phyloP scores from a whole-genome alignment of 2,113 vertebrate genomes.

The Alces alces region DNA sequence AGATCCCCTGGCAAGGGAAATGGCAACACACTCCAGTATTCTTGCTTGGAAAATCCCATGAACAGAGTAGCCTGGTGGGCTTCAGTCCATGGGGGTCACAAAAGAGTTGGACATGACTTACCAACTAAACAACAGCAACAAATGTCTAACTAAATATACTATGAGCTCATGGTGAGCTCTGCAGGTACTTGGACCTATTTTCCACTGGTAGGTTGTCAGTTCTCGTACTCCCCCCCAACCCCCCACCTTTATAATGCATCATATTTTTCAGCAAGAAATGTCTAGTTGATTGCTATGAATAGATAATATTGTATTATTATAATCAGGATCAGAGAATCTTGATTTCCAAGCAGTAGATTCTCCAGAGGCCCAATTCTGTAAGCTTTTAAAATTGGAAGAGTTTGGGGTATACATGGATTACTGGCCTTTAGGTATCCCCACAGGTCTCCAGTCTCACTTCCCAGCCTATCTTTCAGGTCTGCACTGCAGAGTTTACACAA shows the following conservation, averaged over 20 bases:
- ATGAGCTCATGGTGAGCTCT: neutral
- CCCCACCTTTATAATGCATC: neutral
- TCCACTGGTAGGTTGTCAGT: constrained; percentile 1
- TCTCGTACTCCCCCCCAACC: neutral
- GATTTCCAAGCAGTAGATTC: neutral
- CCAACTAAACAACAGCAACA: neutral
- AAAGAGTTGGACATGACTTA: neutral
- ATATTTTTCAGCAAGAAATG: neutral
- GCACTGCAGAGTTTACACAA: constrained; percentile 97
- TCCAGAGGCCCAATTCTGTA: neutral
- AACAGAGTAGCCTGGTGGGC: neutral
- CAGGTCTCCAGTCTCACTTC: constrained; percentile 4
- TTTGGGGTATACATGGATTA: neutral
- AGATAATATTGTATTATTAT: neutral
- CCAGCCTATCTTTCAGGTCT: constrained; percentile 83
- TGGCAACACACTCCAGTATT: neutral
- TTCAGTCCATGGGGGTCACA: neutral
- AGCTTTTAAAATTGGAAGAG: constrained; percentile 5
- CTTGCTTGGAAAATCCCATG: neutral
- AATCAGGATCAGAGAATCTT: constrained; percentile 30
- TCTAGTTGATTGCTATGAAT: neutral
- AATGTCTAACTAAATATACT: neutral
- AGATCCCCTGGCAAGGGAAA: neutral
- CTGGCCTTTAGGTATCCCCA: neutral
- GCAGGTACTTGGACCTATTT: neutral